phyloP scores from a whole-genome alignment of 2,113 vertebrate genomes.

The Procavia capensis region DNA sequence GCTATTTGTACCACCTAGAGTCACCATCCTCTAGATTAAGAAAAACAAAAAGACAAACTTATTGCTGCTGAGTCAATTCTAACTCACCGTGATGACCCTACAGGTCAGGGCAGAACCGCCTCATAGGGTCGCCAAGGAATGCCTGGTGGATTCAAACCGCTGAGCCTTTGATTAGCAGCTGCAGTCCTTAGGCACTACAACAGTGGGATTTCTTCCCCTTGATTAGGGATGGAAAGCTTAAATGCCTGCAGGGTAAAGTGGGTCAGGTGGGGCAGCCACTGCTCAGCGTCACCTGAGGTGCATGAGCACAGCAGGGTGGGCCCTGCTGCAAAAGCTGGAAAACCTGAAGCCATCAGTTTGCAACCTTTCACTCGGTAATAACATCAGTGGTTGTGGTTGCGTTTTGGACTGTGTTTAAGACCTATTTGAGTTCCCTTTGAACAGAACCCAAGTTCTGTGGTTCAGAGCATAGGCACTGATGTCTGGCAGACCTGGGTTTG shows the following conservation, averaged over 20 bases:
- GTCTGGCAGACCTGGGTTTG: neutral
- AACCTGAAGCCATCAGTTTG: neutral
- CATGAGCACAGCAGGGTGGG: rapidly evolving
- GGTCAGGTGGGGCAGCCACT: neutral
- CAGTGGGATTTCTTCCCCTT: no score
- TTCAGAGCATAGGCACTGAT: neutral
- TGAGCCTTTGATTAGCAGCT: no score
- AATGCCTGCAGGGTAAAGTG: neutral
- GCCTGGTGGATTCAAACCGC: no score
- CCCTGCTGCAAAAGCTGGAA: neutral
- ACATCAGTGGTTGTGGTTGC: neutral
- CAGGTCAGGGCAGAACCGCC: no score
- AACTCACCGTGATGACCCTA: no score
- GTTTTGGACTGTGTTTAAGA: neutral
- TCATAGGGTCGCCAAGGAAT: no score
- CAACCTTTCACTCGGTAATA: neutral
- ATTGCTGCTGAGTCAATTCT: no score
- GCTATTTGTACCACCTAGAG: neutral
- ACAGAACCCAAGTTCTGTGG: neutral
- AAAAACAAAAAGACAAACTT: no score
- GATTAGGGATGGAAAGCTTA: neutral
- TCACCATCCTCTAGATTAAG: neutral
- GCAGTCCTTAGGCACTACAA: no score
- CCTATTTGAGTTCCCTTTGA: constrained; percentile 22
- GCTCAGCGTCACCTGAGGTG: neutral